A percentile compares a stretch with the other conserved stretches of the same genome.
phyloP scores from a whole-genome alignment of 2,113 vertebrate genomes.

The Eptesicus fuscus region DNA sequence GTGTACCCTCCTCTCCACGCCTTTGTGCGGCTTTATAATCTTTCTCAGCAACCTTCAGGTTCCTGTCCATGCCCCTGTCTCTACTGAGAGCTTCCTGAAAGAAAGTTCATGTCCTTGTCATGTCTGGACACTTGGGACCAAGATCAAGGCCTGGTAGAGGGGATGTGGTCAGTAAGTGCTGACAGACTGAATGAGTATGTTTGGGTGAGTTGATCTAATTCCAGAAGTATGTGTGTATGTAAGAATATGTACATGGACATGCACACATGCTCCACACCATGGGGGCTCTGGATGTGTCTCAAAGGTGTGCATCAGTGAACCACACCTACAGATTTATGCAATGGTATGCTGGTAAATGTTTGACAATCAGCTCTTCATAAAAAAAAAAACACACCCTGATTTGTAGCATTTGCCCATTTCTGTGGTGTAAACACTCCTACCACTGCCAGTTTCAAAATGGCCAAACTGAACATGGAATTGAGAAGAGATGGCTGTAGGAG shows the following conservation, averaged over 20 bases:
- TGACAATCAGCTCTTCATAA: neutral
- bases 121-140: neutral
- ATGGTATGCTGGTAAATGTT: neutral
- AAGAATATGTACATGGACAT: no score
- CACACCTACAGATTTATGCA: neutral
- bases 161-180: neutral
- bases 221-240: neutral
- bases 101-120: neutral
- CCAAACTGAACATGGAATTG: accelerated
- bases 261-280: accelerated
- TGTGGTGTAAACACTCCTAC: neutral
- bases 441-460: neutral
- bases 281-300: neutral
- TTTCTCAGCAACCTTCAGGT: neutral
- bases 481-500: neutral
- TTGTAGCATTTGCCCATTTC: neutral
- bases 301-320: neutral
- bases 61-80: neutral
- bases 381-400: neutral
- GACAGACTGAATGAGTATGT: neutral
- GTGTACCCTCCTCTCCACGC: accelerated
- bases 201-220: neutral
- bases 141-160: neutral
- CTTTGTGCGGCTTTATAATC: neutral
- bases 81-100: neutral